These are phyloP conservation scores for Mythimna albipuncta DNA, from an alignment of 2,888 invertebrate species.

Conservation along the genomic window DNA sequence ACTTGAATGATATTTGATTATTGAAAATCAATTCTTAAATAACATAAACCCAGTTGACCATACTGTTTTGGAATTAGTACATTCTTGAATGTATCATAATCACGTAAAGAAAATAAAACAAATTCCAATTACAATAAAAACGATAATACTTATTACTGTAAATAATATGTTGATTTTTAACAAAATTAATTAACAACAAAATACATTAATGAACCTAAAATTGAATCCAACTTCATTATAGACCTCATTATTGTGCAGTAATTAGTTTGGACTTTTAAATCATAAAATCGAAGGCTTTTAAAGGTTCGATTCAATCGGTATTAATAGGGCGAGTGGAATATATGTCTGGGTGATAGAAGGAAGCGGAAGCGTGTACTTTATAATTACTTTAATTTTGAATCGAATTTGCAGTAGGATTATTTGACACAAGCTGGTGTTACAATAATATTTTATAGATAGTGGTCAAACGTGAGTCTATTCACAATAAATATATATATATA, in stretches of 20 bases:
- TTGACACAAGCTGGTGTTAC: too few species aligned
- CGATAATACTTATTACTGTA: neutral
- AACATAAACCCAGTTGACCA: neutral
- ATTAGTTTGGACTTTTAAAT: constrained; percentile 58
- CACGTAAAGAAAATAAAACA: neutral
- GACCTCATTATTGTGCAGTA: constrained; percentile 48
- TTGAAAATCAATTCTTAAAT: neutral
- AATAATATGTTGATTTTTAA: constrained; percentile 2
- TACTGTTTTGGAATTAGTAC: neutral
- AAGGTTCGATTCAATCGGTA: constrained; percentile 63
- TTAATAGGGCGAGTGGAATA: constrained; percentile 51
- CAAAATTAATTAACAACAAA: constrained; percentile 23
- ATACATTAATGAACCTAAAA: constrained; percentile 33
- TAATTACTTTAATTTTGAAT: too few species aligned
- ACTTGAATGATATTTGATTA: neutral
- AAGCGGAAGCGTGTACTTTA: constrained; percentile 24
- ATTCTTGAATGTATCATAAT: too few species aligned
- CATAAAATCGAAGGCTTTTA: constrained; percentile 63
- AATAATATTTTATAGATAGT: too few species aligned
- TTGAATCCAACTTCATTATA: constrained; percentile 34
- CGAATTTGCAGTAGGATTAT: too few species aligned
- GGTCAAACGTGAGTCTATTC: too few species aligned
- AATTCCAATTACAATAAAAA: constrained; percentile 15
- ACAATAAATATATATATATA: too few species aligned
- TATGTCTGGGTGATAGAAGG: constrained; percentile 4